phyloP scores from a whole-genome alignment of 2,888 invertebrate species.

The Herminia tarsipennalis region DNA sequence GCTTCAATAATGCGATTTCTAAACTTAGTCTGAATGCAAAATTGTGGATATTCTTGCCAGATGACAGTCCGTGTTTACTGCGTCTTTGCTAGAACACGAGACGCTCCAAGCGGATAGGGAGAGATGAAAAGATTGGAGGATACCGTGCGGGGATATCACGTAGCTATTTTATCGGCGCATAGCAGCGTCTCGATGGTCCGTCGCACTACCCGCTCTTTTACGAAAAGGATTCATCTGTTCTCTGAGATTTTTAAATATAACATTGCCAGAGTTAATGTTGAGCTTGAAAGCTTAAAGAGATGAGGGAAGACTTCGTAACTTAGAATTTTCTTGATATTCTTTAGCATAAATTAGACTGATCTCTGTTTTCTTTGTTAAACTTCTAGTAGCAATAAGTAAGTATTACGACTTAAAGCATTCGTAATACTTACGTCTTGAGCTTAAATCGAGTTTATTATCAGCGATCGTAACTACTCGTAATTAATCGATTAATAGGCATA shows the following conservation, averaged over 20 bases:
- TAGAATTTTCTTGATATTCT: not conserved
- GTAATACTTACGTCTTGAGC: not conserved
- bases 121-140: constrained; percentile 76
- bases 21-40: constrained; percentile 72
- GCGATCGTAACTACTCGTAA: constrained; percentile 14
- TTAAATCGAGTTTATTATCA: constrained; percentile 1
- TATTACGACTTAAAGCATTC: no score
- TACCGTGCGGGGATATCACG: constrained; percentile 73
- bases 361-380: not conserved
- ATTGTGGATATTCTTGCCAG: constrained; percentile 69
- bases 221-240: constrained; percentile 37
- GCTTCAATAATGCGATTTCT: constrained; percentile 72
- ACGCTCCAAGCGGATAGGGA: constrained; percentile 50
- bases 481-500: constrained; percentile 14
- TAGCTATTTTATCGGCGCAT: constrained; percentile 75
- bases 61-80: constrained; percentile 73
- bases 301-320: constrained; percentile 1
- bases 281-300: constrained; percentile 8
- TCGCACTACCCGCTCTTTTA: constrained; percentile 35
- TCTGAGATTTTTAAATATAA: constrained; percentile 37
- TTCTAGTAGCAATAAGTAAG: no score
- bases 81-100: constrained; percentile 53
- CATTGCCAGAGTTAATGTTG: constrained; percentile 22
- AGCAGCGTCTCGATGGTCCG: constrained; percentile 58
- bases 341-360: not conserved